Conservation (phyloP, 1,140 invertebrate genomes). For the Drosophila kurseongensis region DNA sequence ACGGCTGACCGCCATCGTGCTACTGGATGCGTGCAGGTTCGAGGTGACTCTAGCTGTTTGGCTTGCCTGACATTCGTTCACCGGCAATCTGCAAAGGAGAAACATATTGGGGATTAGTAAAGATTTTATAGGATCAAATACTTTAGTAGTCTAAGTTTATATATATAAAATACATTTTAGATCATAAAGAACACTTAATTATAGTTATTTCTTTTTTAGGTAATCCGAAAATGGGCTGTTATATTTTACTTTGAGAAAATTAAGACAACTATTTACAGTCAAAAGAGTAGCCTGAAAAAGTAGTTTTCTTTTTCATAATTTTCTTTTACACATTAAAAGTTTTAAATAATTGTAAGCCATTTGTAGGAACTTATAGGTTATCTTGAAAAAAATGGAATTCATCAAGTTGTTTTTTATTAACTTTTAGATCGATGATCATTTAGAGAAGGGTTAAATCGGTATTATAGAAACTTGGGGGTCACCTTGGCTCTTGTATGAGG, state of each 20-base stretch:
- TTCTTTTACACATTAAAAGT: no score
- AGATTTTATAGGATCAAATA: background rate
- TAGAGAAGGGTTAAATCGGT: background rate
- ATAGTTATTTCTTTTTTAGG: no score
- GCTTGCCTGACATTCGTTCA: slow-evolving; percentile 93
- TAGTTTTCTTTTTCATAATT: no score
- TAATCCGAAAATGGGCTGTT: no score
- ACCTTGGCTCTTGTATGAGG: slow-evolving; percentile 80
- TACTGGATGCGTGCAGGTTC: slow-evolving; percentile 89
- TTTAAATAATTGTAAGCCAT: no score
- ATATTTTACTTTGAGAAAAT: no score
- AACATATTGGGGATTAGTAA: slow-evolving; percentile 30
- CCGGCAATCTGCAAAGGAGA: slow-evolving; percentile 89
- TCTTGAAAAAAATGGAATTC: background rate
- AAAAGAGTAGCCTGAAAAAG: no score
- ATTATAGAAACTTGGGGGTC: slow-evolving; percentile 3
- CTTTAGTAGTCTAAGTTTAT: background rate
- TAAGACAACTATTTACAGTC: no score
- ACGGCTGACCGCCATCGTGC: slow-evolving; percentile 95
- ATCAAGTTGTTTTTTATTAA: no score
- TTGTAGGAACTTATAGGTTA: slow-evolving; percentile 3
- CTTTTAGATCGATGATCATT: background rate
- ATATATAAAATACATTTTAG: no score
- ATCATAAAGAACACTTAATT: no score
- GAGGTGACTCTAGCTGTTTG: slow-evolving; percentile 92